Conservation (phyloP, 2,888 invertebrate species). For the Ommatoiulus sabulosus region DNA sequence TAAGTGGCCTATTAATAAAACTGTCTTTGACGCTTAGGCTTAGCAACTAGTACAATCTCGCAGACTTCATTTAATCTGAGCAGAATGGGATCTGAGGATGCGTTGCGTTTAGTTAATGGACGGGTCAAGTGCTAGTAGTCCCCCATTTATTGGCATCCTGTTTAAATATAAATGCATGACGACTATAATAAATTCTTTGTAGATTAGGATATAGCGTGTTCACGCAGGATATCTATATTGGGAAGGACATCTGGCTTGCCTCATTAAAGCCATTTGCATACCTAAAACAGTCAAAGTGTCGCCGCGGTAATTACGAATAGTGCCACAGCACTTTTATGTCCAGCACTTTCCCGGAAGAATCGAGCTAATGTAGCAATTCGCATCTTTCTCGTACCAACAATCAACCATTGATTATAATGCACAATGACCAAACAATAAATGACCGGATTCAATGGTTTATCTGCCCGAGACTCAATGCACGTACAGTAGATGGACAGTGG, state of each 20-base stretch:
- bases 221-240: slow-evolving; percentile 18
- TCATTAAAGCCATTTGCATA: slow-evolving; percentile 24
- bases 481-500: too few relatives aligned
- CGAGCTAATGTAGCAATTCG: not conserved
- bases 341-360: not conserved
- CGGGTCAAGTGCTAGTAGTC: slow-evolving; percentile 41
- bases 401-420: too few relatives aligned
- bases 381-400: not conserved
- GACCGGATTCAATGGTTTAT: too few relatives aligned
- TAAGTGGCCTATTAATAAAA: not conserved
- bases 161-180: slow-evolving; percentile 42
- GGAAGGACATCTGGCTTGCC: slow-evolving; percentile 10
- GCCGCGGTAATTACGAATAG: not conserved
- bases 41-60: not conserved
- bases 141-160: slow-evolving; percentile 37
- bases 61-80: not conserved
- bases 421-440: too few relatives aligned
- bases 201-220: slow-evolving; percentile 23
- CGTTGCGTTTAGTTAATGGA: slow-evolving; percentile 15
- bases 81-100: slow-evolving; percentile 17
- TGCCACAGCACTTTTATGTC: not conserved
- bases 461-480: too few relatives aligned
- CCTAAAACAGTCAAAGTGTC: slow-evolving; percentile 33
- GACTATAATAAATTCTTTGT: slow-evolving; percentile 37
- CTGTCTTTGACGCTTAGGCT: not conserved